These are phyloP conservation scores for Prosapia bicincta DNA, from an alignment of 2,888 invertebrate genomes.

Conservation along the genomic window DNA sequence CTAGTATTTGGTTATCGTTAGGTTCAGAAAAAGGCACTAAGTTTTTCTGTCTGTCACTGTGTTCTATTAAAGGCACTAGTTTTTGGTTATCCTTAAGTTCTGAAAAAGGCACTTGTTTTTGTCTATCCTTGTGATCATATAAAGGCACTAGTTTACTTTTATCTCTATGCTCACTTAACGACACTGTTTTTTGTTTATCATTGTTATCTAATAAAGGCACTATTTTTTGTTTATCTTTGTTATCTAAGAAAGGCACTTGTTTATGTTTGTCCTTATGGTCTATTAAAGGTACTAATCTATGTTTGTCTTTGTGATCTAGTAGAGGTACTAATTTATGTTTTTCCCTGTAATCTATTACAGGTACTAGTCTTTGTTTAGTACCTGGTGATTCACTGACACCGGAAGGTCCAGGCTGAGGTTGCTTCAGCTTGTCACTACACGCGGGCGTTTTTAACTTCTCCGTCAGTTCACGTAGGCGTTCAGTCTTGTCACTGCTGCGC, in stretches of 20 bases:
- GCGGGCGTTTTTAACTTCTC: constrained; percentile 60
- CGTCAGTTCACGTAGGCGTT: constrained; percentile 69
- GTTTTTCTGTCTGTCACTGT: neutral
- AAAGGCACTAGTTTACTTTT: neutral
- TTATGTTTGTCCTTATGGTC: neutral
- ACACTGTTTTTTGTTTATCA: neutral
- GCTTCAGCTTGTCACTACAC: too few relatives aligned
- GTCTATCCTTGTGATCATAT: neutral
- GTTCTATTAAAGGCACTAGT: neutral
- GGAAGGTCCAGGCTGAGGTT: neutral
- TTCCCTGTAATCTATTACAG: neutral
- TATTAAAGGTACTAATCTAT: neutral
- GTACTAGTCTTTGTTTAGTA: neutral
- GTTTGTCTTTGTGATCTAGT: neutral
- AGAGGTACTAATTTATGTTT: neutral
- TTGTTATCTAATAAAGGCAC: neutral
- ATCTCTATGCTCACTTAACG: neutral
- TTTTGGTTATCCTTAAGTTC: neutral
- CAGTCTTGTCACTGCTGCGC: constrained; percentile 60
- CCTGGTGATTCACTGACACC: neutral
- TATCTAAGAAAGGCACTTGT: neutral
- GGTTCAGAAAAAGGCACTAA: too few relatives aligned
- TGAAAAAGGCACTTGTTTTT: neutral
- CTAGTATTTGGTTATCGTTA: too few relatives aligned
- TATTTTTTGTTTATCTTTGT: neutral